Base-by-base conservation (phyloP, 2,888 invertebrate genomes). In the Lepidocyrtoides sp. region DNA sequence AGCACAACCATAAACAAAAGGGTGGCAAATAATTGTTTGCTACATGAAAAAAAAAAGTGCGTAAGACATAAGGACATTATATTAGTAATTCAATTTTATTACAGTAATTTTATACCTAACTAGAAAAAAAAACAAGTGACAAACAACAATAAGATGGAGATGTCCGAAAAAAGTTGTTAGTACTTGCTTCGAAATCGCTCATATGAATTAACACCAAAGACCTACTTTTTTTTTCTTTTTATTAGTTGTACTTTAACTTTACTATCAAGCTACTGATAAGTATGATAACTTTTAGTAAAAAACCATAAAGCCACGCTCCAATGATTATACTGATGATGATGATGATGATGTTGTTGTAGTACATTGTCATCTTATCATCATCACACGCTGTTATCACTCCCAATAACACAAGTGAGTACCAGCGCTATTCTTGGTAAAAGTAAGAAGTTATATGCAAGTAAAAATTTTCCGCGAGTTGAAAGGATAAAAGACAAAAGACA, bases 251-350 rank as follows among this genome's bases (percentile, higher is more conserved):
- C 32, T 32, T 4, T 63, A 23, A 14, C 26, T 63, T 29, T 14
- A n/a, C n/a, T n/a, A n/a, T 29, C 26, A 23, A 12, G 36, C 12
- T 36, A 17, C n/a, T 10, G 10, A 66, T 66, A 8, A 51, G 14
- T n/a, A 1, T 51, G 26, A 17, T 77, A 54, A 54, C 51, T 2
- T 32, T 57, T 0, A 79, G n/a, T 23, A 20, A 36, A 79, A 36
- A 79, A 17, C 17, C 17, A 79, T 79, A 79, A 54, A 79, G 54
- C 54, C 79, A 79, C 79, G 79, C 54, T 79, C 57, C 79, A 79
- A 57, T 57, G 79, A 32, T 23, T 14, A 57, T 29, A 14, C n/a
- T 79, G 32, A 57, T 48, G 54, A 26, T 79, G 79, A 79, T 54
- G n/a, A 54, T 20, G 29, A 14, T 57, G 17, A 29, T 32, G n/a